phyloP scores from a whole-genome alignment of 2,888 invertebrate species.

The Mantis religiosa region DNA sequence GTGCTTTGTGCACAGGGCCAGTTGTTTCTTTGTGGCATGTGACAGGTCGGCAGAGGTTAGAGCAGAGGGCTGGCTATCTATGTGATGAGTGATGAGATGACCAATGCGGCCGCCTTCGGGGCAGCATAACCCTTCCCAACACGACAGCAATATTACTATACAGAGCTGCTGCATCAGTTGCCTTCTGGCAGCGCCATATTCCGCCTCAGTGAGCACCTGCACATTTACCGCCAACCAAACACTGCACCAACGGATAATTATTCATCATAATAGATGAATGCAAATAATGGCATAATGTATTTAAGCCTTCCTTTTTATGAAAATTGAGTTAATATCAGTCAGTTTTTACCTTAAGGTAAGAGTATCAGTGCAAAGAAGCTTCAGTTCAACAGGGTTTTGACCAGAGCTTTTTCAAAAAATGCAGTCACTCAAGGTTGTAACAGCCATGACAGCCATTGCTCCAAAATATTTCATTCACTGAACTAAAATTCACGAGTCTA shows the following conservation, averaged over 20 bases:
- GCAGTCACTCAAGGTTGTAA: too few relatives aligned
- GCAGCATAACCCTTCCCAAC: background rate
- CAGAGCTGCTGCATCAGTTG: background rate
- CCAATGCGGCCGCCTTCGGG: conserved; percentile 1
- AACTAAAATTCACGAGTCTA: too few relatives aligned
- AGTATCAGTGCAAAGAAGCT: too few relatives aligned
- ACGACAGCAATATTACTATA: background rate
- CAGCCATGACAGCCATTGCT: too few relatives aligned
- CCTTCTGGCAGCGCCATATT: background rate
- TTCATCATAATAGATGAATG: too few relatives aligned
- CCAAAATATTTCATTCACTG: too few relatives aligned
- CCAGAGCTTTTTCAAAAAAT: too few relatives aligned
- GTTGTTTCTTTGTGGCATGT: conserved; percentile 8
- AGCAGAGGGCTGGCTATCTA: background rate
- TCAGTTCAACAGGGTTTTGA: too few relatives aligned
- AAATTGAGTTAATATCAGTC: too few relatives aligned
- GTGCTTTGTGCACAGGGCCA: conserved; percentile 2
- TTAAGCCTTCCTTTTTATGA: too few relatives aligned
- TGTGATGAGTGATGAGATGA: conserved; percentile 16
- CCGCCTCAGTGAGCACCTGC: background rate
- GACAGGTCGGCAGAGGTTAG: conserved; percentile 13
- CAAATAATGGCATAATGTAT: too few relatives aligned
- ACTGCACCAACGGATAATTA: background rate
- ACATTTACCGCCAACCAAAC: background rate
- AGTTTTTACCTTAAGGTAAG: too few relatives aligned